Percentiles rank a stretch among this genome's conserved stretches.
These are phyloP conservation scores for Erpornis zantholeuca DNA, from an alignment of 2,113 vertebrate genomes.

Conservation along the genomic window DNA sequence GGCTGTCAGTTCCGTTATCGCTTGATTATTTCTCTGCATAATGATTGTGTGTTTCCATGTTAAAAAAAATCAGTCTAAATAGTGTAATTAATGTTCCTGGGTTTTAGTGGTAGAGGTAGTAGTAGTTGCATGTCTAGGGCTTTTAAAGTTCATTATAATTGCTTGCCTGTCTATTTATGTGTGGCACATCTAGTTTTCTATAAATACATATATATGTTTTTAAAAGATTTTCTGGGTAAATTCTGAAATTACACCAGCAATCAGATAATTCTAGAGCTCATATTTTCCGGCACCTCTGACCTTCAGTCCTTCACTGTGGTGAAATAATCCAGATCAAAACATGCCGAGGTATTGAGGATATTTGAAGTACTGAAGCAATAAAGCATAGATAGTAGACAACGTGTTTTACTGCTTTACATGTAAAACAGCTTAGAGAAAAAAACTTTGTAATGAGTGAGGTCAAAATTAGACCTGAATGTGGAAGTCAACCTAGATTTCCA, in stretches of 20 bases:
- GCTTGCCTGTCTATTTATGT: background rate
- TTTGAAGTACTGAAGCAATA: background rate
- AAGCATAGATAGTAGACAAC: background rate
- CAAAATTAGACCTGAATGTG: background rate
- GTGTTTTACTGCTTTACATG: background rate
- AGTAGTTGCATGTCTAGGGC: background rate
- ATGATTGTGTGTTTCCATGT: background rate
- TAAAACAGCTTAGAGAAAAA: background rate
- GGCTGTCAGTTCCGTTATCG: background rate
- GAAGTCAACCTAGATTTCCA: background rate
- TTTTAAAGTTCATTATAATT: background rate
- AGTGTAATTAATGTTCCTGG: background rate
- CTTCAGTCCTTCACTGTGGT: background rate
- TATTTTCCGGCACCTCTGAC: background rate
- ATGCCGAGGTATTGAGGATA: background rate
- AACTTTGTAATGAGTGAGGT: accelerated
- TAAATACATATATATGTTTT: background rate
- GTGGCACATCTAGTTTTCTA: background rate
- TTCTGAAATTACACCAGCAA: background rate
- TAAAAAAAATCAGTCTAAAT: background rate
- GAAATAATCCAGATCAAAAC: background rate
- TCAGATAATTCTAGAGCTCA: background rate
- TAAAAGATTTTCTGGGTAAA: background rate
- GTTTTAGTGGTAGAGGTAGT: background rate
- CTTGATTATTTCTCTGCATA: background rate